Evolutionary conservation across 2,888 invertebrate genomes (phyloP).

Genomic region (Drymonia ruficornis): DNA sequence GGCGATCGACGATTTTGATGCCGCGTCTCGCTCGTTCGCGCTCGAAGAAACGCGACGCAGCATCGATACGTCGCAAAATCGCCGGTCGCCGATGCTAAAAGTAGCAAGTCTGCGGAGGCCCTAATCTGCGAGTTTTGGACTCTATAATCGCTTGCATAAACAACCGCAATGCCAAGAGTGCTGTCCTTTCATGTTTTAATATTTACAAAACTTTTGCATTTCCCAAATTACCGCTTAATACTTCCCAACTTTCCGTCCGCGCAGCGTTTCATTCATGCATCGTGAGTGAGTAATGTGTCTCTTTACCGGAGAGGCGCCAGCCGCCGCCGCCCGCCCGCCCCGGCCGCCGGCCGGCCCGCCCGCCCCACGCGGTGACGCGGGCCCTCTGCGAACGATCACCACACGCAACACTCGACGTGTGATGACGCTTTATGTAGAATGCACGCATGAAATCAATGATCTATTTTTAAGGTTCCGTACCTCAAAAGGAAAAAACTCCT

Average conservation of each 20-base stretch:
- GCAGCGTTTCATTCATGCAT: constrained; percentile 27
- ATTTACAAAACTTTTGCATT: neutral
- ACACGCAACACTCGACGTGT: neutral
- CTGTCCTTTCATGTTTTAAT: neutral
- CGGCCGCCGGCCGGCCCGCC: neutral
- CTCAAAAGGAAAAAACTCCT: no score
- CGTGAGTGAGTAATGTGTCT: constrained; percentile 34
- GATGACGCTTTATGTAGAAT: neutral
- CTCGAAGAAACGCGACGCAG: no score
- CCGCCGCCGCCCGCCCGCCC: neutral
- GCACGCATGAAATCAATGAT: no score
- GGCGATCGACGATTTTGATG: no score
- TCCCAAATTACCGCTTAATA: neutral
- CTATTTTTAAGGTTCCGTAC: no score
- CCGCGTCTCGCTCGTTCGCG: no score
- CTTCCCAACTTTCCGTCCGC: constrained; percentile 18
- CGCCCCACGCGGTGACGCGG: constrained; percentile 5
- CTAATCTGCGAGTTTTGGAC: no score
- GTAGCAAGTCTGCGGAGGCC: no score
- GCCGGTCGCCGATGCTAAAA: no score
- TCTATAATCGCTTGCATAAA: neutral
- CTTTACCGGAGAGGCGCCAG: constrained; percentile 20
- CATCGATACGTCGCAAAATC: no score
- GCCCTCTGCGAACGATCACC: neutral
- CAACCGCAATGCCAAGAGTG: neutral